Evolutionary conservation across 2,113 vertebrate species (phyloP).

Genomic region (Cisticola juncidis): DNA sequence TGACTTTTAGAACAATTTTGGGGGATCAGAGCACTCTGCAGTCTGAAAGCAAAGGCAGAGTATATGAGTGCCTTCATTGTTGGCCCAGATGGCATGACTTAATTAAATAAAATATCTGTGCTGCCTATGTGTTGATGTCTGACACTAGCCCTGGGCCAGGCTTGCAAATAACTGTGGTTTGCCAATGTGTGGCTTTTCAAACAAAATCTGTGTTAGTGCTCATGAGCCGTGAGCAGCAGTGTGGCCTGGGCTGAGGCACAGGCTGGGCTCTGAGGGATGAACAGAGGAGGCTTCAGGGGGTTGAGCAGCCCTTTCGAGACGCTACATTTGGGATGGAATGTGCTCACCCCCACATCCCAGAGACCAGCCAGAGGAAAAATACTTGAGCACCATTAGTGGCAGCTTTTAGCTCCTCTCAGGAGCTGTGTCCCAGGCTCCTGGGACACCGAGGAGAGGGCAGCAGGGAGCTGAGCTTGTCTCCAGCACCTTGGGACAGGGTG

Average conservation of each 20-base stretch:
- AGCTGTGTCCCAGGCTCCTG: neutral
- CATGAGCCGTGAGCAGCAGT: neutral
- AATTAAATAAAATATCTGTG: slow-evolving; percentile 66
- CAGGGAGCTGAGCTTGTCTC: neutral
- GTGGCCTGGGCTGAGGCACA: slow-evolving; percentile 39
- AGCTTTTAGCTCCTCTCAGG: neutral
- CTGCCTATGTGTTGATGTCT: slow-evolving; percentile 53
- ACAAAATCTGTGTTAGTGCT: neutral
- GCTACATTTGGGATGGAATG: slow-evolving; percentile 1
- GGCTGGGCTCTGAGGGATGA: neutral
- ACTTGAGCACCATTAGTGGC: neutral
- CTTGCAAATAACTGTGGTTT: slow-evolving; percentile 66
- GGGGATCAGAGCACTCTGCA: neutral
- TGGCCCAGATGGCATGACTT: slow-evolving; percentile 49
- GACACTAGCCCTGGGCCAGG: slow-evolving; percentile 55
- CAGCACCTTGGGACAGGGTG: fast-evolving
- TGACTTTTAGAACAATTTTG: slow-evolving; percentile 14
- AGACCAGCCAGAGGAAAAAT: neutral
- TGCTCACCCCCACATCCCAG: neutral
- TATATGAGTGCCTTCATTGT: slow-evolving; percentile 56
- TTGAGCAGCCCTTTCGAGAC: neutral
- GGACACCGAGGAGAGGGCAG: neutral
- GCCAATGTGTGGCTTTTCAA: slow-evolving; percentile 62
- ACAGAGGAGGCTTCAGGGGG: slow-evolving; percentile 14
- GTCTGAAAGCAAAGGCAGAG: neutral